These are phyloP conservation scores for Oncorhynchus kisutch DNA, from an alignment of 2,113 vertebrate genomes.

Conservation along the genomic window DNA sequence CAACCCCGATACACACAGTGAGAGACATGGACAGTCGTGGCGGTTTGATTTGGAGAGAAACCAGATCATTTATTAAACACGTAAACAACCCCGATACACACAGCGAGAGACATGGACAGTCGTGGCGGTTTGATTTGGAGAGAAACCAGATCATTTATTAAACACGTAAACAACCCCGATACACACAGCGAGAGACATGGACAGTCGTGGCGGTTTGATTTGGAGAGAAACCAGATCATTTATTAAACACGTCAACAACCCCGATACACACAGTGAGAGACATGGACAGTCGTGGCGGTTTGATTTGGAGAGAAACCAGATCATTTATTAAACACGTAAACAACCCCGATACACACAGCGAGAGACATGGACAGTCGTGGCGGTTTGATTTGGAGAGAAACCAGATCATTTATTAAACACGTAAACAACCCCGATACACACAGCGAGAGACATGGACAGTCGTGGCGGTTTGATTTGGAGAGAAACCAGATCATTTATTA, in stretches of 20 bases:
- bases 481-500: slow-evolving; percentile 43
- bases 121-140: slow-evolving; percentile 36
- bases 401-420: slow-evolving; percentile 53
- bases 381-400: slow-evolving; percentile 42
- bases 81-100: background rate
- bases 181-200: slow-evolving; percentile 32
- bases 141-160: slow-evolving; percentile 43
- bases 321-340: background rate
- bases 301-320: slow-evolving; percentile 53
- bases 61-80: slow-evolving; percentile 53
- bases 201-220: slow-evolving; percentile 36
- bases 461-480: slow-evolving; percentile 36
- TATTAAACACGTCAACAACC: background rate
- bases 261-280: slow-evolving; percentile 19
- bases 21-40: slow-evolving; percentile 27
- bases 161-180: slow-evolving; percentile 1
- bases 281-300: slow-evolving; percentile 31
- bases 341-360: slow-evolving; percentile 33
- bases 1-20: slow-evolving; percentile 32
- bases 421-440: background rate
- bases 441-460: slow-evolving; percentile 34
- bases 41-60: slow-evolving; percentile 42
- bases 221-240: slow-evolving; percentile 63
- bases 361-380: slow-evolving; percentile 27
- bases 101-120: slow-evolving; percentile 34